phyloP scores from a whole-genome alignment of 2,797 vertebrate species.

The Enteromius argenteus region DNA sequence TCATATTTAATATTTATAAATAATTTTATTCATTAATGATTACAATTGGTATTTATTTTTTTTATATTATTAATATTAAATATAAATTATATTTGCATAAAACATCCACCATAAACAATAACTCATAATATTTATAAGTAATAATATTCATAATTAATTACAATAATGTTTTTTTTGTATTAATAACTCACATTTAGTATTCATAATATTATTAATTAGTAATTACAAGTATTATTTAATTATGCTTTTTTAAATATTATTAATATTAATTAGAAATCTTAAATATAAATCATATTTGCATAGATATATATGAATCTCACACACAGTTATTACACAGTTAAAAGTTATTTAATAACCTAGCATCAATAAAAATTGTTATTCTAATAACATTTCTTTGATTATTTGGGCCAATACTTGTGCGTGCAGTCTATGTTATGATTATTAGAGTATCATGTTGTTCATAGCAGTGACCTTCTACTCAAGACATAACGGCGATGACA shows the following conservation, averaged over 20 bases:
- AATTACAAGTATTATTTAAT: background rate
- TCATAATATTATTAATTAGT: background rate
- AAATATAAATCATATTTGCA: background rate
- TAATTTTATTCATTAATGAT: too few relatives aligned
- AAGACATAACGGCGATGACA: conserved; percentile 17
- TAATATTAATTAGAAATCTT: background rate
- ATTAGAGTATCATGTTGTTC: background rate
- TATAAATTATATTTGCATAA: too few relatives aligned
- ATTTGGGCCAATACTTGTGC: background rate
- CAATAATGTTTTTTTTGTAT: too few relatives aligned
- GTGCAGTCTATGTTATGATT: background rate
- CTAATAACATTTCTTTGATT: background rate
- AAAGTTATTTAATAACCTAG: background rate
- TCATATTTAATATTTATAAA: too few relatives aligned
- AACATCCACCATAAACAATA: too few relatives aligned
- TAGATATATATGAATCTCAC: background rate
- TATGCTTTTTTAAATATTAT: background rate
- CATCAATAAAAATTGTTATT: background rate
- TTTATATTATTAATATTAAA: too few relatives aligned
- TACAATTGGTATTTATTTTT: too few relatives aligned
- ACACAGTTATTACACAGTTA: background rate
- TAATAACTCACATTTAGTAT: too few relatives aligned
- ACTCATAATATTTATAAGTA: too few relatives aligned
- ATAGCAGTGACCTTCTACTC: background rate
- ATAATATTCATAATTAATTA: too few relatives aligned